phyloP scores from a whole-genome alignment of 2,888 invertebrate genomes.

The Platycheirus albimanus region DNA sequence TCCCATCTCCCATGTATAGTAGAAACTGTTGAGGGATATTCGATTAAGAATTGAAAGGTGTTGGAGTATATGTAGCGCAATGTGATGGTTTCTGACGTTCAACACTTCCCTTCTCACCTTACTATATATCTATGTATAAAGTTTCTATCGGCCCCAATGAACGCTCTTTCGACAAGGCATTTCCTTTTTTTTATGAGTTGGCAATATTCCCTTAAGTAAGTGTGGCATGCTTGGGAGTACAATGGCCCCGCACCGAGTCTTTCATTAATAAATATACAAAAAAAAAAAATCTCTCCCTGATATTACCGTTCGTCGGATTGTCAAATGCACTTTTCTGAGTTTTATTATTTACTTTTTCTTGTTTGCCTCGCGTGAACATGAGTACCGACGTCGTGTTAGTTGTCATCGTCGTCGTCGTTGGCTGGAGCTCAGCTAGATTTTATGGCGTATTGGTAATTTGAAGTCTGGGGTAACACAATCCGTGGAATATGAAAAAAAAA shows the following conservation, averaged over 20 bases:
- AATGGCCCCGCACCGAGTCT: slow-evolving; percentile 44
- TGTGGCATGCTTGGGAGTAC: slow-evolving; percentile 55
- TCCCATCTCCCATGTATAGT: no score
- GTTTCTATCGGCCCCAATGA: no score
- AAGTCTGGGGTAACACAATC: slow-evolving; percentile 64
- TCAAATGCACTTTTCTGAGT: slow-evolving; percentile 54
- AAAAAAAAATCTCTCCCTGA: slow-evolving; percentile 24
- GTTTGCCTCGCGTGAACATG: slow-evolving; percentile 42
- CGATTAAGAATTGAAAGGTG: slow-evolving; percentile 61
- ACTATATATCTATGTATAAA: no score
- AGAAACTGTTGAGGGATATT: slow-evolving; percentile 38
- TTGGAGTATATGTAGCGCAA: slow-evolving; percentile 21
- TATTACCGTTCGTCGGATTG: slow-evolving; percentile 23
- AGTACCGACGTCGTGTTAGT: background rate
- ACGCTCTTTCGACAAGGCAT: slow-evolving; percentile 1
- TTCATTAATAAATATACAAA: slow-evolving; percentile 14
- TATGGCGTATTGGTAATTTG: slow-evolving; percentile 56
- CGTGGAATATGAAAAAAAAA: slow-evolving; percentile 11
- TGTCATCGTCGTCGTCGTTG: slow-evolving; percentile 2
- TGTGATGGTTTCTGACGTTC: slow-evolving; percentile 23
- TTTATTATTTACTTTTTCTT: slow-evolving; percentile 19
- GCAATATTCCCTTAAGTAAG: slow-evolving; percentile 53
- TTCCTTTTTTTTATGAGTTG: slow-evolving; percentile 20
- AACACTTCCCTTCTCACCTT: background rate
- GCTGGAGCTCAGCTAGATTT: slow-evolving; percentile 13